Conservation (phyloP, 2,797 vertebrate genomes). For the Ficedula albicollis region DNA sequence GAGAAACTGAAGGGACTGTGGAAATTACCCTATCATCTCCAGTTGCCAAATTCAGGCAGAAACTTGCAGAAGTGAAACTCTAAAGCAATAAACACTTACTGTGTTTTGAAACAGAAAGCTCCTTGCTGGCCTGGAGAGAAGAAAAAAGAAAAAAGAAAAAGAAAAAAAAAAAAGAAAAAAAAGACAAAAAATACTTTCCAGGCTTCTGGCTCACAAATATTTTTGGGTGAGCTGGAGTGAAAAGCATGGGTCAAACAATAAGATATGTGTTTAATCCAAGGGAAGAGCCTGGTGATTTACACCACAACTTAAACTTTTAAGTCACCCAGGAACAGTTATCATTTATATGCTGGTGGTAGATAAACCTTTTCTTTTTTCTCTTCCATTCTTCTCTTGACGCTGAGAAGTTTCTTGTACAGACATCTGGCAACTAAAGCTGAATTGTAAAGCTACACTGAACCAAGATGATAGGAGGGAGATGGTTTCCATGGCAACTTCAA, state of each 20-base stretch:
- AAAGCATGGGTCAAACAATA: background rate
- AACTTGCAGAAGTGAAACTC: background rate
- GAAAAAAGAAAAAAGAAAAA: accelerated
- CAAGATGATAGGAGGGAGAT: background rate
- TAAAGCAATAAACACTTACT: background rate
- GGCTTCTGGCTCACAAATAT: background rate
- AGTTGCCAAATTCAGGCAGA: background rate
- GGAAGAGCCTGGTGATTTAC: background rate
- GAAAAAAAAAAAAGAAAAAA: accelerated
- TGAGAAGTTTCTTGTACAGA: background rate
- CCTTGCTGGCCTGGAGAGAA: background rate
- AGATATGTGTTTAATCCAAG: background rate
- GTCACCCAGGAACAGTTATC: background rate
- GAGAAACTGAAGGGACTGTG: background rate
- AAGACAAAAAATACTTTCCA: background rate
- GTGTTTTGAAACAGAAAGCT: background rate
- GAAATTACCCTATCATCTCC: background rate
- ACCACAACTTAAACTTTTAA: background rate
- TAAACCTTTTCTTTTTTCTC: background rate
- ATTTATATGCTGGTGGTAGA: background rate
- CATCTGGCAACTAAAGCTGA: background rate
- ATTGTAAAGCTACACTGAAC: background rate
- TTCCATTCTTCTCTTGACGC: background rate
- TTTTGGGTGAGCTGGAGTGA: background rate
- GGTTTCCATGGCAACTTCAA: conserved; percentile 19